A percentile compares a stretch with the other conserved stretches of the same genome.
Evolutionary conservation across 2,113 vertebrate genomes (phyloP).

Genomic region (Xenopus tropicalis): DNA sequence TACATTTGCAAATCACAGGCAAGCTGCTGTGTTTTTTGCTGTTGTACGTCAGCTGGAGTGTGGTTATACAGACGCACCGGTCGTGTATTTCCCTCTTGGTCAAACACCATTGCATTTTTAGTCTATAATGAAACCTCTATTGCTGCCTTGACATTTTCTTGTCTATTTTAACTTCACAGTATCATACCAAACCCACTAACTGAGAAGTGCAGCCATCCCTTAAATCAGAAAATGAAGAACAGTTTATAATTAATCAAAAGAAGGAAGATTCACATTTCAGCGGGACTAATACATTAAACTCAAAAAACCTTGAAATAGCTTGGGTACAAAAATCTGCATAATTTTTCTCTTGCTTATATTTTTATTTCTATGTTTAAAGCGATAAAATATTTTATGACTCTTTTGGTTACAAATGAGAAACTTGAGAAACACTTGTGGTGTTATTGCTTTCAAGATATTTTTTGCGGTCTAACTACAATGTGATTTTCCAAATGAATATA

Average conservation of each 20-base stretch:
- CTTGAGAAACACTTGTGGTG: too few relatives aligned
- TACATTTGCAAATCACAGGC: slow-evolving; percentile 6
- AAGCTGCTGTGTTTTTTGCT: slow-evolving; percentile 12
- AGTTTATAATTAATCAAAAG: slow-evolving; percentile 25
- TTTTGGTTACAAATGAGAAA: not conserved
- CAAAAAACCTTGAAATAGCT: slow-evolving; percentile 18
- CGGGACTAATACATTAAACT: slow-evolving; percentile 3
- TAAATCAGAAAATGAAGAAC: slow-evolving; percentile 25
- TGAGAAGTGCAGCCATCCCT: slow-evolving; percentile 21
- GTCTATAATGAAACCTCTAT: slow-evolving; percentile 1
- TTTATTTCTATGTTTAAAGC: not conserved
- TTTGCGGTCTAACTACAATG: too few relatives aligned
- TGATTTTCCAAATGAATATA: too few relatives aligned
- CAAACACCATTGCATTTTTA: slow-evolving; percentile 2
- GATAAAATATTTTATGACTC: not conserved
- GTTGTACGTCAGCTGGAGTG: slow-evolving; percentile 2
- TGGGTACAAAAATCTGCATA: slow-evolving; percentile 9
- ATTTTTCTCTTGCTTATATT: not conserved
- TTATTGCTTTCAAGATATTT: too few relatives aligned
- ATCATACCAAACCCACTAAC: slow-evolving; percentile 14
- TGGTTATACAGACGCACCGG: not conserved
- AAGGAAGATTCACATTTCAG: slow-evolving; percentile 2
- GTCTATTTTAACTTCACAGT: slow-evolving; percentile 9
- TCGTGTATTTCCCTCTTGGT: slow-evolving; percentile 5
- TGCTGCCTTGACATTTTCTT: not conserved